phyloP scores from a whole-genome alignment of 2,888 invertebrate species.

The Ennomos fuscantarius region DNA sequence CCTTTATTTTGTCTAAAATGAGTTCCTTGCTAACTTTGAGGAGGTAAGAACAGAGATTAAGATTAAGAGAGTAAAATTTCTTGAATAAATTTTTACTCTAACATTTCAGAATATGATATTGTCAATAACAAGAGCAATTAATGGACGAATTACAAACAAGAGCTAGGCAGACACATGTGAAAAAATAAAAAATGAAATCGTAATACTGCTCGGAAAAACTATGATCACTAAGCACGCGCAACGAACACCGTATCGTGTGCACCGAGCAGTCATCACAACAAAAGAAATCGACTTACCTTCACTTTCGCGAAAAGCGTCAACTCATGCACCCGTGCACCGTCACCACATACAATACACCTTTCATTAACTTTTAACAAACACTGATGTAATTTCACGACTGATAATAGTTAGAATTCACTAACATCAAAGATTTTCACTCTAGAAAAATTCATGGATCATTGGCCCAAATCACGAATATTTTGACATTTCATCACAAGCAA shows the following conservation, averaged over 20 bases:
- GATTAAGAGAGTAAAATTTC: no score
- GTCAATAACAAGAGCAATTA: no score
- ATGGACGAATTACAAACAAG: not conserved
- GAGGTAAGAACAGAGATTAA: no score
- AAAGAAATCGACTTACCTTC: conserved; percentile 71
- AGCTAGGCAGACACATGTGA: not conserved
- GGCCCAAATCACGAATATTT: conserved; percentile 77
- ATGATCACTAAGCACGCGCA: conserved; percentile 36
- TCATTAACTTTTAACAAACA: conserved; percentile 30
- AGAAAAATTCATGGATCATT: conserved; percentile 67
- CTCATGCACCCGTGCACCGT: conserved; percentile 73
- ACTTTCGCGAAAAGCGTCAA: conserved; percentile 65
- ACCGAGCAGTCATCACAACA: conserved; percentile 46
- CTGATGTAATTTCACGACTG: not conserved
- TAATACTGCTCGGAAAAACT: conserved; percentile 30
- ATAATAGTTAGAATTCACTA: conserved; percentile 36
- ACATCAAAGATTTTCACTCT: conserved; percentile 64
- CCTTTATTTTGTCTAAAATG: no score
- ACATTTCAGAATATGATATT: no score
- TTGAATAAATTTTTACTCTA: no score
- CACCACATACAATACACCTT: conserved; percentile 10
- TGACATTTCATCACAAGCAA: conserved; percentile 75
- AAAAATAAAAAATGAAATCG: conserved; percentile 41
- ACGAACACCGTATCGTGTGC: conserved; percentile 15
- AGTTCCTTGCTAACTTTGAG: no score